Evolutionary conservation across 37 sponge, comb jelly and placozoan species (phyloP).

Genomic region (Halichondria panicea): DNA sequence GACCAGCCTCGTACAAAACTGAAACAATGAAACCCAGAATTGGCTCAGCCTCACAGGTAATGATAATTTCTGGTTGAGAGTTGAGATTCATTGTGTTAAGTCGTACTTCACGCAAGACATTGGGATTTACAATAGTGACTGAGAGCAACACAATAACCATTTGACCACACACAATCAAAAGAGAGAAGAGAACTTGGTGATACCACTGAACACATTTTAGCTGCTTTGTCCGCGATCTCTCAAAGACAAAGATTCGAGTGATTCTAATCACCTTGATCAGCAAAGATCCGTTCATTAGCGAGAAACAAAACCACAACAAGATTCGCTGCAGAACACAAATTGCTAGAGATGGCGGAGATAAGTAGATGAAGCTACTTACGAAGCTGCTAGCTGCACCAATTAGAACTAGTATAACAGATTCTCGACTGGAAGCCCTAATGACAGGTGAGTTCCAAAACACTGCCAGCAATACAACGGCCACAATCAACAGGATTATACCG

Average conservation of each 20-base stretch:
- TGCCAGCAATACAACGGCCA: conserved; percentile 28
- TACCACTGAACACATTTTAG: conserved; percentile 55
- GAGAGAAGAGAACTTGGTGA: conserved; percentile 70
- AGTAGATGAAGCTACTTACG: conserved; percentile 37
- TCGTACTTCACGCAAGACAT: not conserved
- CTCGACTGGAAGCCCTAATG: conserved; percentile 80
- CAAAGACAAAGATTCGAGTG: conserved; percentile 62
- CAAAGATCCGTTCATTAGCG: conserved; percentile 76
- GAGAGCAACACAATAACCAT: conserved; percentile 41
- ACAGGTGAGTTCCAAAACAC: conserved; percentile 61
- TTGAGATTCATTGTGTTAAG: not conserved
- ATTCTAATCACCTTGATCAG: conserved; percentile 80
- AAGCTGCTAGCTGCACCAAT: conserved; percentile 63
- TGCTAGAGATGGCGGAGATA: conserved; percentile 33
- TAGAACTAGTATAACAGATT: conserved; percentile 63
- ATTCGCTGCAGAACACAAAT: conserved; percentile 62
- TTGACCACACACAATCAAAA: conserved; percentile 44
- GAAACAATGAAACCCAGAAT: too few relatives aligned
- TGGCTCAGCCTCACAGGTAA: too few relatives aligned
- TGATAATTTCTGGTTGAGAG: too few relatives aligned
- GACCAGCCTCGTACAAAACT: too few relatives aligned
- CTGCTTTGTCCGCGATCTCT: not conserved
- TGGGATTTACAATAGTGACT: conserved; percentile 12
- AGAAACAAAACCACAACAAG: conserved; percentile 63
- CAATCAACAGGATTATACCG: conserved; percentile 31